Evolutionary conservation across 2,888 invertebrate genomes (phyloP), one percentile per base, ranked within the genome.

Genomic region (Hedya salicella): DNA sequence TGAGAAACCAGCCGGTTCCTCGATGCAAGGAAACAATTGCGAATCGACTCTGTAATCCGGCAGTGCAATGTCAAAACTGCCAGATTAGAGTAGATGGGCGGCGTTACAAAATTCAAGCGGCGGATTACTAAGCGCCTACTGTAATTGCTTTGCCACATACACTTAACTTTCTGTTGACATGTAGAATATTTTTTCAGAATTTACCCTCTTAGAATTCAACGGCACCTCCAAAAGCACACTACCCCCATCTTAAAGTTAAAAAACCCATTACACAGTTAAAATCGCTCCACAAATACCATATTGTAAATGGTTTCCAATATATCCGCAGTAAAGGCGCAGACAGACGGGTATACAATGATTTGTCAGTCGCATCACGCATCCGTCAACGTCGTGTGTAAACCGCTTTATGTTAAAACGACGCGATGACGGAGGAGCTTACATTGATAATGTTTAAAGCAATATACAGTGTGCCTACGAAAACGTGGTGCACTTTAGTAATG

Each of bases 401-500:
- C 25, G 66, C 69, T 63, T 75, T 69, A 70, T 63, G 67, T 71
- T 63, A 68, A 70, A 72, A 71, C 69, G 61, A 63, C 56, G 32
- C 50, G 72, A 57, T 67, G 73, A 74, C 17, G 6, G 72, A 71
- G 59, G 49, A 61, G 21, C 52, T 40, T 46, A 32, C 49, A 67
- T 62, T 62, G 46, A 65, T 59, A 65, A 61, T 65, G 52, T 25
- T 65, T 65, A 49, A 11, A 57, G 56, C 44, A 56, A 42, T 56
- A 44, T 57, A 19, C 17, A n/a, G 32, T 32, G n/a, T n/a, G n/a
- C n/a, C n/a, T n/a, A n/a, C n/a, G n/a, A n/a, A n/a, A n/a, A n/a
- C n/a, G n/a, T n/a, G n/a, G n/a, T n/a, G n/a, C n/a, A n/a, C n/a
- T n/a, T n/a, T n/a, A n/a, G n/a, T n/a, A n/a, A n/a, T n/a, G n/a